phyloP scores from a whole-genome alignment of 1,140 invertebrate species.

The Drosophila ambigua region DNA sequence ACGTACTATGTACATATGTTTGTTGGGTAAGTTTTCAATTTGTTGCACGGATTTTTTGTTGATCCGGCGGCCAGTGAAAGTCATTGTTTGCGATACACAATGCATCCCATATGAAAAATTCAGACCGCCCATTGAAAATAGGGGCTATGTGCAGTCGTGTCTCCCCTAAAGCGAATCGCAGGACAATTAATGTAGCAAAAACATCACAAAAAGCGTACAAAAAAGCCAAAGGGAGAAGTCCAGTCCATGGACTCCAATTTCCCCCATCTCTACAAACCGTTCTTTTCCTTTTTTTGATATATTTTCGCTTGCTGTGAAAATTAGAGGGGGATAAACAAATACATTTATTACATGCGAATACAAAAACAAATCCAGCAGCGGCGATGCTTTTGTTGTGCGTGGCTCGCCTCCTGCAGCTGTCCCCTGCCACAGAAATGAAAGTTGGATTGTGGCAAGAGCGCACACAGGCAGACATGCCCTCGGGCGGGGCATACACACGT shows the following conservation, averaged over 20 bases:
- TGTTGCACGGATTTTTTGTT: conserved; percentile 29
- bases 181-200: conserved; percentile 77
- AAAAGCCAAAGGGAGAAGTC: conserved; percentile 52
- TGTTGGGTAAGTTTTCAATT: conserved; percentile 22
- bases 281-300: conserved; percentile 41
- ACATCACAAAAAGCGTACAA: conserved; percentile 60
- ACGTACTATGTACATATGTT: conserved; percentile 5
- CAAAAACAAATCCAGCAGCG: conserved; percentile 57
- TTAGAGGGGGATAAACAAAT: conserved; percentile 79
- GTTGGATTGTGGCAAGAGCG: conserved; percentile 2
- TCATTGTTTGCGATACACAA: conserved; percentile 37
- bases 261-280: background rate
- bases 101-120: conserved; percentile 37
- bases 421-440: conserved; percentile 1
- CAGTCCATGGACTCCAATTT: background rate
- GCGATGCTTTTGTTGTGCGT: conserved; percentile 64
- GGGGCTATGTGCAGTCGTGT: conserved; percentile 29
- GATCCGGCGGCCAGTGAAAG: conserved; percentile 24
- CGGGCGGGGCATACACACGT: conserved; percentile 54
- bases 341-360: conserved; percentile 82
- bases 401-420: conserved; percentile 15
- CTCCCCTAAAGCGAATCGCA: conserved; percentile 54
- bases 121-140: conserved; percentile 35
- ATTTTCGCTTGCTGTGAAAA: conserved; percentile 72
- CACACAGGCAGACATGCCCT: conserved; percentile 9